phyloP scores from a whole-genome alignment of 2,888 invertebrate species.

The Ceriagrion tenellum region DNA sequence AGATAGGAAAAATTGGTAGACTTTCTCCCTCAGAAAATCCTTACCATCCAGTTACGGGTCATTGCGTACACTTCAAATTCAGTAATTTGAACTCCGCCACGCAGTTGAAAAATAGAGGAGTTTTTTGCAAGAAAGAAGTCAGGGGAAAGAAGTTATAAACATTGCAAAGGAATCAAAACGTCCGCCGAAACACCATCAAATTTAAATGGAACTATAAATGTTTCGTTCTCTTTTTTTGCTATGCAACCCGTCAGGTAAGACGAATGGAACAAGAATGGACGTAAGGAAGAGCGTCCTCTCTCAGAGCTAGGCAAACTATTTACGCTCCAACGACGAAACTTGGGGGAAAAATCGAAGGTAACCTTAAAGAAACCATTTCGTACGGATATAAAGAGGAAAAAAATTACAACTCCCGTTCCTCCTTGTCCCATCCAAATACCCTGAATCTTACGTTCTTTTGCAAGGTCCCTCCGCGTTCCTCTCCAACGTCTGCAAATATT shows the following conservation, averaged over 20 bases:
- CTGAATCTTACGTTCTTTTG: not conserved
- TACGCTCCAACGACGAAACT: not conserved
- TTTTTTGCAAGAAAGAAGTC: not conserved
- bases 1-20: no score
- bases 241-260: not conserved
- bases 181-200: not conserved
- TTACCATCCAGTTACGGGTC: not conserved
- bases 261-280: not conserved
- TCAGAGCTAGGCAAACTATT: not conserved
- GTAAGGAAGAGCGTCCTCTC: not conserved
- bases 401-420: not conserved
- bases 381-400: not conserved
- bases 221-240: not conserved
- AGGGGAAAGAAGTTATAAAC: not conserved
- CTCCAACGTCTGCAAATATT: not conserved
- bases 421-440: not conserved
- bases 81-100: not conserved
- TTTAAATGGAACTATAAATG: not conserved
- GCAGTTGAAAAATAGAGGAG: not conserved
- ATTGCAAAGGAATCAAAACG: not conserved
- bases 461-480: not conserved
- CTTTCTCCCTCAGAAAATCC: no score
- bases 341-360: not conserved
- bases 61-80: not conserved
- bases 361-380: not conserved